Percentiles rank a stretch among this genome's conserved stretches.
Evolutionary conservation across 2,888 invertebrate species (phyloP).

Genomic region (Neuroscelio doddi): DNA sequence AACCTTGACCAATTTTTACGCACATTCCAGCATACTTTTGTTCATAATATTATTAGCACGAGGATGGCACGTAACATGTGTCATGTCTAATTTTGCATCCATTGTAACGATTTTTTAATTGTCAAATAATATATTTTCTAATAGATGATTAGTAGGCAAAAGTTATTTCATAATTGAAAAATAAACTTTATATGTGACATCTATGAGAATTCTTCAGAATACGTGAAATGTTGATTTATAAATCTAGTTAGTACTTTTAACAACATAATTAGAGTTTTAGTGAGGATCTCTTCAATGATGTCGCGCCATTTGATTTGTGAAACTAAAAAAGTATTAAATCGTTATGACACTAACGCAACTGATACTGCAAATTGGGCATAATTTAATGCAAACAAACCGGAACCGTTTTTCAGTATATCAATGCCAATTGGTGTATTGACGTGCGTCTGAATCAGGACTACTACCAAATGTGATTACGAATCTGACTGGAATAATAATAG

Average conservation of each 20-base stretch:
- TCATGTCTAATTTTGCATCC: constrained; percentile 35
- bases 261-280: constrained; percentile 24
- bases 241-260: not conserved
- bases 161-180: too few species aligned
- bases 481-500: constrained; percentile 35
- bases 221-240: too few species aligned
- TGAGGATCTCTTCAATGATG: constrained; percentile 6
- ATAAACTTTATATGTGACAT: too few species aligned
- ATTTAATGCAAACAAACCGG: constrained; percentile 36
- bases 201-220: too few species aligned
- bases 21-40: constrained; percentile 20
- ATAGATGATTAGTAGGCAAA: too few species aligned
- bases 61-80: constrained; percentile 26
- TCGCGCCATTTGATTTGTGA: too few species aligned
- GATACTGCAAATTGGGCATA: not conserved
- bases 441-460: constrained; percentile 27
- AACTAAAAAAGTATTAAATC: too few species aligned
- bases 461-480: constrained; percentile 35
- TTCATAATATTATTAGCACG: constrained; percentile 20
- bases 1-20: constrained; percentile 42
- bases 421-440: constrained; percentile 44
- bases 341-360: too few species aligned
- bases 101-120: constrained; percentile 27
- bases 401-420: constrained; percentile 38
- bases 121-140: not conserved